A percentile compares a stretch with the other conserved stretches of the same genome.
phyloP scores from a whole-genome alignment of 2,797 vertebrate species.

The Ctenopoma kingsleyae region DNA sequence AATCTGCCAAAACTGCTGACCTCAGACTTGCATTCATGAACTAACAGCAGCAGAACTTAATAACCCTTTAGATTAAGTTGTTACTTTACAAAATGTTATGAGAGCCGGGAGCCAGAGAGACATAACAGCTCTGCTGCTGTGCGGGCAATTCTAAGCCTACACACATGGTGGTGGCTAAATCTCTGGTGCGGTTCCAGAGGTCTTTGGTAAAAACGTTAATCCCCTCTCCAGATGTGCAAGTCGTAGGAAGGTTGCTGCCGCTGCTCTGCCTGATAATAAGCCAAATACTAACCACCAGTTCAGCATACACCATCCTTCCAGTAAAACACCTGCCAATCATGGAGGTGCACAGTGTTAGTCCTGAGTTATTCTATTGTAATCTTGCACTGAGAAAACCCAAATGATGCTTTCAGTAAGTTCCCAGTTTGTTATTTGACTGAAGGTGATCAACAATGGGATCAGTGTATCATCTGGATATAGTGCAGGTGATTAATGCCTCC shows the following conservation, averaged over 20 bases:
- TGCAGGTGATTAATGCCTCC: too few species aligned
- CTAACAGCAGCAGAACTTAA: constrained; percentile 53
- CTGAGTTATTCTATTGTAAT: constrained; percentile 24
- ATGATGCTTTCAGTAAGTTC: constrained; percentile 1
- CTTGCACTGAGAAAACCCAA: constrained; percentile 15
- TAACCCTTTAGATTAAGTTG: constrained; percentile 33
- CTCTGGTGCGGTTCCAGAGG: constrained; percentile 22
- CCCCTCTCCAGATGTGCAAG: constrained; percentile 46
- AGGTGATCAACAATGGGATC: constrained; percentile 8
- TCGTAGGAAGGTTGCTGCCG: constrained; percentile 7
- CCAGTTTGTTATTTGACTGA: constrained; percentile 8
- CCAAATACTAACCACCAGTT: constrained; percentile 15
- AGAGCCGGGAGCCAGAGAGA: constrained; percentile 40
- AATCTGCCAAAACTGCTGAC: constrained; percentile 70
- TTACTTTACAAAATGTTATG: constrained; percentile 42
- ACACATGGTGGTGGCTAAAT: constrained; percentile 21
- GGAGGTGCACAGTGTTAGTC: not conserved
- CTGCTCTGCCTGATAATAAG: constrained; percentile 25
- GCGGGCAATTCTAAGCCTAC: constrained; percentile 4
- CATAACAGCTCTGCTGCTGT: constrained; percentile 37
- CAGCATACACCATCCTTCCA: not conserved
- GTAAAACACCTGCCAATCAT: constrained; percentile 25
- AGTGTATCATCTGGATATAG: not conserved
- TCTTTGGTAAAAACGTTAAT: constrained; percentile 46
- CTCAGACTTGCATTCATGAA: constrained; percentile 40